phyloP scores from a whole-genome alignment of 1,140 invertebrate species.

The Drosophila azteca region DNA sequence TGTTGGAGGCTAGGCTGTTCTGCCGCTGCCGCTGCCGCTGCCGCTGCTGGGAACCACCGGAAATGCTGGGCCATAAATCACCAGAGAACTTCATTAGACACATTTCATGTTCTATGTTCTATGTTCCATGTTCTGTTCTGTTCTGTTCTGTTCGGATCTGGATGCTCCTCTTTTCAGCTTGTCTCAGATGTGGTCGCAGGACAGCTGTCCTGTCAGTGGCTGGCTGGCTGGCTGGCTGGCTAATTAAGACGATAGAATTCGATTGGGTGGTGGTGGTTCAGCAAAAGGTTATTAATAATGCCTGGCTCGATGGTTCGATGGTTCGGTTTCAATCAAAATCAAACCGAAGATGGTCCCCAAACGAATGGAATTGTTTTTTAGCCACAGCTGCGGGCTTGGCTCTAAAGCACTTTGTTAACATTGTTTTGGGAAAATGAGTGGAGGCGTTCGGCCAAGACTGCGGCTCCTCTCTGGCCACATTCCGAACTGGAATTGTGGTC shows the following conservation, averaged over 20 bases:
- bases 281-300: constrained; percentile 69
- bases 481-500: constrained; percentile 73
- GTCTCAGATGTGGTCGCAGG: constrained; percentile 40
- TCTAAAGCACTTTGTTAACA: constrained; percentile 56
- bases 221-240: constrained; percentile 21
- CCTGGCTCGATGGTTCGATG: background rate
- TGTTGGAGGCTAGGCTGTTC: background rate
- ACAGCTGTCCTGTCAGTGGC: constrained; percentile 55
- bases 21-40: constrained; percentile 13
- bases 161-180: background rate
- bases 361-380: constrained; percentile 48
- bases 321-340: constrained; percentile 19
- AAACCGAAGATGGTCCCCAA: constrained; percentile 8
- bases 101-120: constrained; percentile 50
- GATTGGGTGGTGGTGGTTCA: constrained; percentile 24
- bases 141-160: constrained; percentile 6
- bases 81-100: constrained; percentile 70
- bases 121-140: constrained; percentile 16
- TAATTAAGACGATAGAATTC: constrained; percentile 62
- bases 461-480: constrained; percentile 48
- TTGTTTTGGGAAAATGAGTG: constrained; percentile 23
- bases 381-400: background rate
- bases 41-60: constrained; percentile 36
- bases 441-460: constrained; percentile 7
- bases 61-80: constrained; percentile 70